phyloP scores from a whole-genome alignment of 2,113 vertebrate genomes.

The Sebastes fasciatus region DNA sequence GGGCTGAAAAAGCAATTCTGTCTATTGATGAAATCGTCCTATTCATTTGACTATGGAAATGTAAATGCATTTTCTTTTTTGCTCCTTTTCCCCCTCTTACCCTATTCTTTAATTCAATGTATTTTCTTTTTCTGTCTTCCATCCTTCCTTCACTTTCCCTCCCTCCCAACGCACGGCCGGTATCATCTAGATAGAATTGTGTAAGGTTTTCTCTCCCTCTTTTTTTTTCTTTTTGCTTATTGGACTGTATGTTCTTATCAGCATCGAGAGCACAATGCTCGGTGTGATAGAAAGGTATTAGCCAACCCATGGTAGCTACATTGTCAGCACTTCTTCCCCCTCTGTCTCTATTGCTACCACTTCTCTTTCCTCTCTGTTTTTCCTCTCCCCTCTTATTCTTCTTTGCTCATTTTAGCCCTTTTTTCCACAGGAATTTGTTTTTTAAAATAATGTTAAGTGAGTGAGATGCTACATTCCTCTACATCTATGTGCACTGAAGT shows the following conservation, averaged over 20 bases:
- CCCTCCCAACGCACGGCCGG: slow-evolving; percentile 40
- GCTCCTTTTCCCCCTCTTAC: slow-evolving; percentile 38
- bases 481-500: not conserved
- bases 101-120: slow-evolving; percentile 67
- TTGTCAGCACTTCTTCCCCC: slow-evolving; percentile 79
- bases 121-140: slow-evolving; percentile 58
- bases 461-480: not conserved
- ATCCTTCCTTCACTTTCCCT: slow-evolving; percentile 50
- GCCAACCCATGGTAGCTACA: slow-evolving; percentile 71
- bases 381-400: slow-evolving; percentile 13
- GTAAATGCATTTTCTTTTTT: slow-evolving; percentile 69
- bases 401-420: slow-evolving; percentile 8
- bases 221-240: slow-evolving; percentile 75
- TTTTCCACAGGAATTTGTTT: slow-evolving; percentile 21
- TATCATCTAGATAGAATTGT: slow-evolving; percentile 82
- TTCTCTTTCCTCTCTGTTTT: slow-evolving; percentile 51
- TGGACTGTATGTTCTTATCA: slow-evolving; percentile 84
- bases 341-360: slow-evolving; percentile 66
- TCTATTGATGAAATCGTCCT: slow-evolving; percentile 73
- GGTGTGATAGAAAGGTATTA: slow-evolving; percentile 83
- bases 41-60: slow-evolving; percentile 76
- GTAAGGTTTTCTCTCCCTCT: slow-evolving; percentile 55
- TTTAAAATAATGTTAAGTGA: slow-evolving; percentile 9
- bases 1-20: slow-evolving; percentile 69
- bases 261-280: slow-evolving; percentile 80